These are phyloP conservation scores for Drosophila pallidifrons DNA, from an alignment of 1,140 invertebrate species.

Conservation along the genomic window DNA sequence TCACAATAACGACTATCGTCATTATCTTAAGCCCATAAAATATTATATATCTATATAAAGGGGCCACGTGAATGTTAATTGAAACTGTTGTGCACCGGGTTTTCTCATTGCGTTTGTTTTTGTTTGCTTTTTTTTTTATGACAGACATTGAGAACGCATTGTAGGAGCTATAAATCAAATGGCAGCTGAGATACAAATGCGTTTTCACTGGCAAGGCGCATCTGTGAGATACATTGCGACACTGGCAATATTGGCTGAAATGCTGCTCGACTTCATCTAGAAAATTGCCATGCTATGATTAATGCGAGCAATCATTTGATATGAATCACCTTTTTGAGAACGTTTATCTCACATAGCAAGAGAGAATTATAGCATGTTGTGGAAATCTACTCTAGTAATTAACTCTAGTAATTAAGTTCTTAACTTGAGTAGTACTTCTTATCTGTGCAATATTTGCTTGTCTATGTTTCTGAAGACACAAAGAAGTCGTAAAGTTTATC, in stretches of 20 bases:
- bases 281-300: slow-evolving; percentile 59
- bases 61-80: slow-evolving; percentile 36
- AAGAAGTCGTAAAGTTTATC: not conserved
- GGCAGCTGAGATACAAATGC: slow-evolving; percentile 32
- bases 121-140: slow-evolving; percentile 1
- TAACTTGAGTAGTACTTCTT: not conserved
- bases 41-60: slow-evolving; percentile 4
- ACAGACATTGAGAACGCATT: slow-evolving; percentile 35
- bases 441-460: not conserved
- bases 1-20: slow-evolving; percentile 1
- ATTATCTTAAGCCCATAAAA: slow-evolving; percentile 10
- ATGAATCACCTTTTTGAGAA: slow-evolving; percentile 43
- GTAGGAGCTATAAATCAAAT: slow-evolving; percentile 55
- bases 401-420: slow-evolving; percentile 9
- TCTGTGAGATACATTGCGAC: slow-evolving; percentile 20
- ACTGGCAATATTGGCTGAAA: slow-evolving; percentile 4
- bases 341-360: not conserved
- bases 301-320: slow-evolving; percentile 38
- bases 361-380: not conserved
- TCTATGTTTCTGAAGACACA: not conserved
- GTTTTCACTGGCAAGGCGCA: slow-evolving; percentile 36
- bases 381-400: not conserved
- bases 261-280: slow-evolving; percentile 23
- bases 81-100: slow-evolving; percentile 12
- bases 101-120: slow-evolving; percentile 23